phyloP scores from a whole-genome alignment of 2,113 vertebrate genomes.

The Gnathochromis pfefferi region DNA sequence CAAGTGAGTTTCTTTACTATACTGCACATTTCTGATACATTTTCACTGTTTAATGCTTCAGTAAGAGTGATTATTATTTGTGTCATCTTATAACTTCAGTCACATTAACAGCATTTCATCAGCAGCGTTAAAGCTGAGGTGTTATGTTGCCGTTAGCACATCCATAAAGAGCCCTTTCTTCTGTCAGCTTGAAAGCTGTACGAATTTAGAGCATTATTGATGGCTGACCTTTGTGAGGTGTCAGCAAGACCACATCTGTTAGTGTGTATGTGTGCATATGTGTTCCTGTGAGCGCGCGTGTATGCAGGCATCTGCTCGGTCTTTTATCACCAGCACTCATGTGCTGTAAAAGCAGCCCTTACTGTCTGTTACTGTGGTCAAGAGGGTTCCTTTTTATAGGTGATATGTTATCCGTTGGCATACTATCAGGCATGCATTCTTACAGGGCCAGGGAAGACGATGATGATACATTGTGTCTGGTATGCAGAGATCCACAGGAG shows the following conservation, averaged over 20 bases:
- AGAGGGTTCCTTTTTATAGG: conserved; percentile 50
- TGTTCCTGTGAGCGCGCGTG: not conserved
- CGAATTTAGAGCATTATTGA: conserved; percentile 56
- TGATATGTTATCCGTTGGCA: conserved; percentile 15
- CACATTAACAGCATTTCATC: not conserved
- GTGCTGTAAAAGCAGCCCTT: not conserved
- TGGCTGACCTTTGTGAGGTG: conserved; percentile 56
- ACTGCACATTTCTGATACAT: not conserved
- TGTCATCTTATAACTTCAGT: not conserved
- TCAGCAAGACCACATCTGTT: conserved; percentile 36
- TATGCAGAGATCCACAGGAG: not conserved
- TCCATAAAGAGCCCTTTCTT: not conserved
- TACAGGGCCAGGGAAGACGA: not conserved
- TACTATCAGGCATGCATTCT: not conserved
- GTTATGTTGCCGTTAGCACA: not conserved
- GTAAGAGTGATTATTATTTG: not conserved
- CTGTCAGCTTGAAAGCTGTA: conserved; percentile 22
- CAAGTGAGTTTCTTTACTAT: not conserved
- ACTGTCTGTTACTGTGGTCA: conserved; percentile 36
- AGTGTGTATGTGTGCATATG: not conserved
- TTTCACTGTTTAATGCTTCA: not conserved
- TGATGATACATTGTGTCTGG: conserved; percentile 30
- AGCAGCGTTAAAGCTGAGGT: not conserved
- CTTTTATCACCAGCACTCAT: conserved; percentile 45
- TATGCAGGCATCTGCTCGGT: conserved; percentile 24